Base-by-base conservation (phyloP, 2,797 vertebrate genomes). In the Otus scops region DNA sequence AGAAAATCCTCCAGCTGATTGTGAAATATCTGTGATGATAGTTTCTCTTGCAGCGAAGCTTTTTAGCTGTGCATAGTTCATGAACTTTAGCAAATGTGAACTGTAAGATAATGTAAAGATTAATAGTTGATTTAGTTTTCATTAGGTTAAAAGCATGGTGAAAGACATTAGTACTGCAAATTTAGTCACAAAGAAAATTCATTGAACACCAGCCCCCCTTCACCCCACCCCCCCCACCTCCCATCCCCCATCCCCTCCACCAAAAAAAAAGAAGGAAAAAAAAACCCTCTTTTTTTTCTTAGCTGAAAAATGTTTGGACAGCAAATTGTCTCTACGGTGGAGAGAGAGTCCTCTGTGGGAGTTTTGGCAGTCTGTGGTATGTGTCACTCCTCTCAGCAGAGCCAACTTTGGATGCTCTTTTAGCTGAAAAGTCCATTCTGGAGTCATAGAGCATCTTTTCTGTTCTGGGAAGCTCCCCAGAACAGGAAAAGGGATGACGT, bases 331-430 rank as follows among this genome's bases (percentile, higher is more conserved):
- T 82, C 48, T 82, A 4, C 0, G 0, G 27, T 59, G 57, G 48
- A 74, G 27, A 88, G 48, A 74, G 27, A 88, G 53, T 64, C 64
- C 48, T 94, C 79, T 85, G 73, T 80, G 79, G 71, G 85, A 92
- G 82, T 89, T 95, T 93, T 96, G 85, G 85, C 92, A 88, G 87
- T 34, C 60, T 68, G 20, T 92, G 34, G 8, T 89, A 43, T 75
- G 30, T 93, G 69, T 91, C 78, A 89, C 12, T 94, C 41, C 50
- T 80, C 61, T 78, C 41, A 81, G 34, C 57, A 84, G 59, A 91
- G 89, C 89, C 93, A 96, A 71, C 61, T 93, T 94, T 61, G 83
- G 88, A 92, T 75, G 41, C 45, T 90, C 16, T 75, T 45, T 78
- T 77, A 86, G 65, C 57, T 92, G 73, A 92, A 60, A 93, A 84